Base-by-base conservation (phyloP, 2,113 vertebrate species). In the Phaethornis superciliosus region DNA sequence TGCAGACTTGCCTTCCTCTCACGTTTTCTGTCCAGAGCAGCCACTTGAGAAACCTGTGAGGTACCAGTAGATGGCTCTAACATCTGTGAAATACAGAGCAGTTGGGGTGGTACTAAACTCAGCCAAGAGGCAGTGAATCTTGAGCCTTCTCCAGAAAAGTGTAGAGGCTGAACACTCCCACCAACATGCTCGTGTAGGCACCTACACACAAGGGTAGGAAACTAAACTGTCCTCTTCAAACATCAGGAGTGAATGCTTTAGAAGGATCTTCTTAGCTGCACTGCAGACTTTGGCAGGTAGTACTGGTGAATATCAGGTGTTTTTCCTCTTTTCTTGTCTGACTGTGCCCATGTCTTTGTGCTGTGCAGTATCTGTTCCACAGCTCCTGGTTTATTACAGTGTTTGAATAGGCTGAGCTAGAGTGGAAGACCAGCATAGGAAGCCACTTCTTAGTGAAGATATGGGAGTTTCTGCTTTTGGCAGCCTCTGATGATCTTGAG, bases 31-130 rank as follows among this genome's bases (percentile, higher is more conserved):
- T 58, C 18, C 70, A 32, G n/a, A 28, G 33, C 59, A 75, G 51
- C 21, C 46, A 5, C 33, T 11, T 58, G 70, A 69, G n/a, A 69
- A 64, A 81, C 8, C 58, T 46, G 10, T 16, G 60, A 70, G 40
- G 46, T 56, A 49, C 93, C 92, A 83, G 90, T 85, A 94, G 94
- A 44, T 81, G 96, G 91, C 96, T 94, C 93, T 40, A 77, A 89
- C 58, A 88, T 37, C 91, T 87, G 58, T 3, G 18, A 23, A 82
- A 94, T 77, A 55, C 33, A 30, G 54, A 60, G n/a, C 11, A 23
- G 59, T 10, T 59, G 44, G n/a, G 46, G 7, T 54, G 16, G 20
- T 40, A 21, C 27, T 69, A 7, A 42, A 30, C n/a, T 80, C 35
- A 30, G 69, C 2, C 3, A 76, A 83, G 40, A 23, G 2, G 40